Base-by-base conservation (phyloP, 2,888 invertebrate genomes). In the Physocephala rufipes region DNA sequence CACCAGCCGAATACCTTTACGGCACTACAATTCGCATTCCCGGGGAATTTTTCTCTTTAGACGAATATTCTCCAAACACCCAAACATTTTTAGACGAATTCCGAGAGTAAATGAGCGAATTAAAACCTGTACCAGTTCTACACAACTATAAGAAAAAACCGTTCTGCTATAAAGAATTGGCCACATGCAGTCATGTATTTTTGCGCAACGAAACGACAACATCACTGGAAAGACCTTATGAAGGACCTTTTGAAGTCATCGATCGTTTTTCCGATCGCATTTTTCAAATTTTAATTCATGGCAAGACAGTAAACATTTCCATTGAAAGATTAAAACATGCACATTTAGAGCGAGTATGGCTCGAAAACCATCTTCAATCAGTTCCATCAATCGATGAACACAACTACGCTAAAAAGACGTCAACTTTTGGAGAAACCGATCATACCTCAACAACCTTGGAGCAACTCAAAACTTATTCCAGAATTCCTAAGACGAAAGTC, bases 71-170 rank as follows among this genome's bases (percentile, higher is more conserved):
- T 15, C 16, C 45, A 51, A 24, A 59, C 67, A 16, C 59, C 9
- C 5, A 26, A 55, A 55, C 58, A 21, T 69, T 72, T n/a, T 45
- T 55, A 0, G 53, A 69, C 7, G 59, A 70, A 51, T 73, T 73
- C 45, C 30, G 51, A 5, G 49, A 24, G n/a, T 51, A 67, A 36
- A 36, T 71, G 19, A 15, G 45, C 16, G 62, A 73, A 21, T 63
- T 74, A 2, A 69, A 66, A n/a, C 70, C 66, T 13, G 49, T 63
- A 43, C n/a, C n/a, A n/a, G n/a, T n/a, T n/a, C n/a, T n/a, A n/a
- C n/a, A n/a, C n/a, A n/a, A n/a, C n/a, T n/a, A 65, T 43, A 72
- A 67, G 24, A 65, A 51, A n/a, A 72, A 72, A 68, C 69, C 72
- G 47, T 75, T 75, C 63, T 36, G 51, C 19, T 59, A 63, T 13